phyloP scores from a whole-genome alignment of 2,888 invertebrate species.

The Torymus aiolomorphi region DNA sequence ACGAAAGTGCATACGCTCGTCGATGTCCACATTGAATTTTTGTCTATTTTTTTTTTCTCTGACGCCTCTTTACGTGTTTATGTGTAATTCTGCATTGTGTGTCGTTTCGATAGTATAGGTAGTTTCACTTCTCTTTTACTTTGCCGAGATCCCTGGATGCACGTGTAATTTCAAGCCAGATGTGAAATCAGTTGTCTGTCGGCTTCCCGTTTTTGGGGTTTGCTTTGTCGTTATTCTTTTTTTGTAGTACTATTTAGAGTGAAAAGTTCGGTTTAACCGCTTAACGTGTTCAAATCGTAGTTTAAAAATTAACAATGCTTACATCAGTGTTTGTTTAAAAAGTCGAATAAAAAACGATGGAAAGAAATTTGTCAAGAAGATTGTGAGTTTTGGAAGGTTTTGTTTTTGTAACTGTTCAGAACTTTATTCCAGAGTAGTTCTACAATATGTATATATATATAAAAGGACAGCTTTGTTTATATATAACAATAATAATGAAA shows the following conservation, averaged over 20 bases:
- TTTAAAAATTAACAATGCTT: constrained; percentile 14
- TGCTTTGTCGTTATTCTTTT: not conserved
- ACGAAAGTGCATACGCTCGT: constrained; percentile 51
- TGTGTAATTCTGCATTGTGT: not conserved
- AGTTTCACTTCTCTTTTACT: too few species aligned
- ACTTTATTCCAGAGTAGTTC: constrained; percentile 53
- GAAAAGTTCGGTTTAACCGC: constrained; percentile 34
- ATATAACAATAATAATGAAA: constrained; percentile 56
- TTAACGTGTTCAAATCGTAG: constrained; percentile 14
- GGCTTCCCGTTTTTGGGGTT: not conserved
- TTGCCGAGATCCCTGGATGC: constrained; percentile 9
- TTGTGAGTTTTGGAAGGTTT: constrained; percentile 30
- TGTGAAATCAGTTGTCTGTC: not conserved
- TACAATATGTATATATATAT: constrained; percentile 50
- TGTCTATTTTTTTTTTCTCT: not conserved
- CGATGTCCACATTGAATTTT: constrained; percentile 50
- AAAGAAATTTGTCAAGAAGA: constrained; percentile 16
- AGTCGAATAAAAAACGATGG: constrained; percentile 13
- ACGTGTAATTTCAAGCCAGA: constrained; percentile 14
- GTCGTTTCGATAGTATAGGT: not conserved
- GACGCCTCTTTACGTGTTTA: not conserved
- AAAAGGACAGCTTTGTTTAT: constrained; percentile 56
- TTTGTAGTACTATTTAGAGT: not conserved
- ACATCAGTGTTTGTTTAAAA: not conserved
- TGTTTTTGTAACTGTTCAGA: constrained; percentile 44